Evolutionary conservation across 2,113 vertebrate genomes (phyloP).

Genomic region (Antennarius striatus): DNA sequence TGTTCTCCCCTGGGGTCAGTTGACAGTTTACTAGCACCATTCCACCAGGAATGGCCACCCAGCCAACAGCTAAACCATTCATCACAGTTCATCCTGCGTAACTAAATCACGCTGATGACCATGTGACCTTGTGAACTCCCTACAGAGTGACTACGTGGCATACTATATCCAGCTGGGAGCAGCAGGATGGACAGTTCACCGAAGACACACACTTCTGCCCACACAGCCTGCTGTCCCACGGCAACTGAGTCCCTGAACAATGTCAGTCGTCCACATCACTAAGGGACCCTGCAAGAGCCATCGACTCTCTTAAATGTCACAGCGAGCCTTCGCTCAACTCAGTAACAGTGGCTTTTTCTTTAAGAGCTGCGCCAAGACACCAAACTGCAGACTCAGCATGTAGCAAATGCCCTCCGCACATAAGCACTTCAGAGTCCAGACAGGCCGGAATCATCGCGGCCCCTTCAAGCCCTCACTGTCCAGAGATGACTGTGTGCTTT

Average conservation of each 20-base stretch:
- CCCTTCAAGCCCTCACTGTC: constrained; percentile 56
- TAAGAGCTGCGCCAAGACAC: constrained; percentile 36
- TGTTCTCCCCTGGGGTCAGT: constrained; percentile 43
- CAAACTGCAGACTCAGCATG: constrained; percentile 79
- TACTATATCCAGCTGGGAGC: constrained; percentile 30
- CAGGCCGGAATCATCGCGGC: constrained; percentile 15
- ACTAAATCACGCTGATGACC: constrained; percentile 61
- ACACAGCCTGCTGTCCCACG: not conserved
- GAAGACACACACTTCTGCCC: constrained; percentile 30
- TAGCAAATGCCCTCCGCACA: constrained; percentile 73
- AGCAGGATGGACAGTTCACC: constrained; percentile 17
- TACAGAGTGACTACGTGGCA: constrained; percentile 14
- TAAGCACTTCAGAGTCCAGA: constrained; percentile 76
- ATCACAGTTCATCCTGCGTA: constrained; percentile 59
- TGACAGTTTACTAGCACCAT: constrained; percentile 64
- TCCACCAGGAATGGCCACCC: constrained; percentile 41
- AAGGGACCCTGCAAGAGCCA: constrained; percentile 50
- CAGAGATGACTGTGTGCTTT: constrained; percentile 52
- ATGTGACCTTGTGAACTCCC: constrained; percentile 38
- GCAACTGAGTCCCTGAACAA: constrained; percentile 30
- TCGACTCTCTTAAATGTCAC: constrained; percentile 69
- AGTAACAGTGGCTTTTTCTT: constrained; percentile 67
- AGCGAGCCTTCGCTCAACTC: constrained; percentile 34
- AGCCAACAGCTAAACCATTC: constrained; percentile 42
- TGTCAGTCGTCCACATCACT: constrained; percentile 40